Evolutionary conservation across 2,888 invertebrate genomes (phyloP), one percentile per base, ranked within the genome.

Genomic region (Ophioninae sp.): DNA sequence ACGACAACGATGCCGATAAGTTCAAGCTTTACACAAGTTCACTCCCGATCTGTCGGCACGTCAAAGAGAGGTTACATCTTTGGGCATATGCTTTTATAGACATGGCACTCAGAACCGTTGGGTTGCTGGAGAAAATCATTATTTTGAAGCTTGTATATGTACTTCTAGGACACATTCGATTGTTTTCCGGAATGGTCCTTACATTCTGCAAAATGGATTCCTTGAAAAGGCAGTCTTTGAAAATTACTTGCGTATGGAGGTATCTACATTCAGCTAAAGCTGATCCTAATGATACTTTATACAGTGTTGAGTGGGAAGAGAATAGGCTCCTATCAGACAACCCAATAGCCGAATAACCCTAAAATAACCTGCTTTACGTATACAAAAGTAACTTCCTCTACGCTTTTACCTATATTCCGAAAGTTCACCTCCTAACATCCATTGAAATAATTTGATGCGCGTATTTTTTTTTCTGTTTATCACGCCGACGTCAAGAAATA

Each of bases 1-100:
- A 41, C 72, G 75, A 57, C 57, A 67, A 30, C 61, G 61, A 68
- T 37, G 37, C 59, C 37, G 37, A 23, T 59, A 74, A 67, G 50
- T 44, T 68, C 17, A 21, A n/a, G 44, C 37, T 23, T 68, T 74
- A 74, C 39, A 62, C 59, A 50, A 68, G 44, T 61, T 41, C 37
- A 13, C 44, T 74, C 68, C 44, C 57, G 74, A 64, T 64, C 69
- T 50, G 50, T 50, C 50, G 50, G 17, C 50, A 50, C 17, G 2
- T 6, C 13, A 50, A 50, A 50, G 50, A 17, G 50, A 50, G 13
- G 13, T 17, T 50, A 17, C 50, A 50, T 17, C 2, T 50, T 50
- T 5, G 10, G 6, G 50, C 17, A 17, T 50, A 13, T 50, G 17
- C 17, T 50, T 50, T 13, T 50, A 13, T 50, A 0, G 50, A 17